phyloP scores from a whole-genome alignment of 2,113 vertebrate species.

The Mixornis gularis region DNA sequence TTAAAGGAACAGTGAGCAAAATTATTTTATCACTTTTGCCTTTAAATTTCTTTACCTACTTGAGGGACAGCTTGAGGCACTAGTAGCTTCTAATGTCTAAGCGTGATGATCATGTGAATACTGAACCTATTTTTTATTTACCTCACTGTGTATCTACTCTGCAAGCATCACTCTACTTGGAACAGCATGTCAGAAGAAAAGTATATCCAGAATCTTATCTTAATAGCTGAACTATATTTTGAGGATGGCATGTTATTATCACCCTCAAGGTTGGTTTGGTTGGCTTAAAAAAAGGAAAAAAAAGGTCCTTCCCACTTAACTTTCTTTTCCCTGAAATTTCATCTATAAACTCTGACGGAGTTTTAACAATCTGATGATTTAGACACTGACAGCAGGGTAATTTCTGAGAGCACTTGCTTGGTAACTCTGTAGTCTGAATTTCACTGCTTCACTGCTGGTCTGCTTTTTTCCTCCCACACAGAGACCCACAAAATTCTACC shows the following conservation, averaged over 20 bases:
- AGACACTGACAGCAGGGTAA: background rate
- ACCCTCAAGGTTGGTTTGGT: background rate
- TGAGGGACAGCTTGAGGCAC: background rate
- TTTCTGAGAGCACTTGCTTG: background rate
- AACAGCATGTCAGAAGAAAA: background rate
- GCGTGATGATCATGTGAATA: accelerated
- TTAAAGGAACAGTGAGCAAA: background rate
- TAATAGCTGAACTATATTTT: background rate
- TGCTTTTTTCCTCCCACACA: background rate
- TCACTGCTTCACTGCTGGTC: background rate
- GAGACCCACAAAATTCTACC: background rate
- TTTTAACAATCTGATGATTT: background rate
- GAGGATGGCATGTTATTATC: background rate
- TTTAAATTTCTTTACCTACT: background rate
- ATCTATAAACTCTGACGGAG: background rate
- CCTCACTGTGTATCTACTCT: background rate
- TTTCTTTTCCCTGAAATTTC: background rate
- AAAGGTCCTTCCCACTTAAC: background rate
- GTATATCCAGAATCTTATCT: background rate
- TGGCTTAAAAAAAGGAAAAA: background rate
- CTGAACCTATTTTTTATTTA: background rate
- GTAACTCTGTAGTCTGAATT: background rate
- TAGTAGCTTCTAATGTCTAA: background rate
- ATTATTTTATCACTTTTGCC: background rate
- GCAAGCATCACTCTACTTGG: background rate